These are phyloP conservation scores for Leptodactylus fuscus DNA, from an alignment of 2,113 vertebrate genomes.

Conservation along the genomic window DNA sequence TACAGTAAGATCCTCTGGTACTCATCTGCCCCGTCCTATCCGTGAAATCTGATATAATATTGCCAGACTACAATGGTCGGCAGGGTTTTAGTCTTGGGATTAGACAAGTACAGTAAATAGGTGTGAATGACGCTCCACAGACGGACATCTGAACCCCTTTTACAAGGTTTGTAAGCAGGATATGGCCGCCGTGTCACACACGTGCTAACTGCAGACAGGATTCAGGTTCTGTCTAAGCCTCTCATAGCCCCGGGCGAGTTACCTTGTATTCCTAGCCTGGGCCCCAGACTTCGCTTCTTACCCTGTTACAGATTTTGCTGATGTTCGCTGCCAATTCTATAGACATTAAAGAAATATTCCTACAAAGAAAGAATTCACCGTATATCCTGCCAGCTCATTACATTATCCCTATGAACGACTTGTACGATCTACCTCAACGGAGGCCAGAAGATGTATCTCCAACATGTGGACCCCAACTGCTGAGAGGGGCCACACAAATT, in stretches of 20 bases:
- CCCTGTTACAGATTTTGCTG: background rate
- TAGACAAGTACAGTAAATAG: background rate
- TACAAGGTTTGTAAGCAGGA: background rate
- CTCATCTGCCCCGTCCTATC: too few species aligned
- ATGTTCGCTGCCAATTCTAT: background rate
- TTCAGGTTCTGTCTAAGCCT: background rate
- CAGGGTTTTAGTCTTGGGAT: background rate
- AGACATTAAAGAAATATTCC: conserved; percentile 2
- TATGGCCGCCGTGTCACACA: background rate
- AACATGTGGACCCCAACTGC: background rate
- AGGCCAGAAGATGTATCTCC: background rate
- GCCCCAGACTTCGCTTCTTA: background rate
- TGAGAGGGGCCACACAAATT: background rate
- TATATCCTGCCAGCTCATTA: background rate
- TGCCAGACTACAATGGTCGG: background rate
- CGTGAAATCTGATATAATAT: background rate
- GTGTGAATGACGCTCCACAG: background rate
- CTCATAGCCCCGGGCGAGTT: conserved; percentile 19
- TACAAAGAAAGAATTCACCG: conserved; percentile 11
- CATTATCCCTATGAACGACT: background rate
- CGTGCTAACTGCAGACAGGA: background rate
- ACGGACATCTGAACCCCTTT: background rate
- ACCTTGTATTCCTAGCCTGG: background rate
- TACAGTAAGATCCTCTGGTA: too few species aligned
- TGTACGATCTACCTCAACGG: background rate